Conservation (phyloP, 2,797 vertebrate species). For the Acanthornis magna region DNA sequence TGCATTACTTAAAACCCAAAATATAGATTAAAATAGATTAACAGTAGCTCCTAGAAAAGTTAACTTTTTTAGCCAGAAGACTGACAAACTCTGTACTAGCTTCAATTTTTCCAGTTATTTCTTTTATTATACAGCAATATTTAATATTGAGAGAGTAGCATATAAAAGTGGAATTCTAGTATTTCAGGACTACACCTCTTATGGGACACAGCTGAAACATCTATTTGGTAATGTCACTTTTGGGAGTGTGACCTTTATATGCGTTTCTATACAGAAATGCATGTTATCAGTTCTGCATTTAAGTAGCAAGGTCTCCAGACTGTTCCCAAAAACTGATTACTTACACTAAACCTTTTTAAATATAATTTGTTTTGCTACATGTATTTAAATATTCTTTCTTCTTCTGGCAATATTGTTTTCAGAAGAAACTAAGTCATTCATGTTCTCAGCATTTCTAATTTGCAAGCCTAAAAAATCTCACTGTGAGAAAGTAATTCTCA, state of each 20-base stretch:
- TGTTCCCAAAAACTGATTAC: neutral
- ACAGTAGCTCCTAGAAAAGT: neutral
- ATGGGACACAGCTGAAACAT: neutral
- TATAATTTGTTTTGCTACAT: neutral
- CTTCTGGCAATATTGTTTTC: neutral
- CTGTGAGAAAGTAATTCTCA: neutral
- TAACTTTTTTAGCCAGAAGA: neutral
- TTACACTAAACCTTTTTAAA: neutral
- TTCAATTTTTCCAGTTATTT: neutral
- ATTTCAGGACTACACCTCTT: neutral
- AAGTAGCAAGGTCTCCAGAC: neutral
- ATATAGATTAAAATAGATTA: neutral
- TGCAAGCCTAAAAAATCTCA: neutral
- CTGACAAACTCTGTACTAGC: neutral
- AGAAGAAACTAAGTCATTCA: slow-evolving; percentile 17
- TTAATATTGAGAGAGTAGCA: neutral
- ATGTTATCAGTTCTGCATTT: neutral
- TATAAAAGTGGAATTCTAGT: neutral
- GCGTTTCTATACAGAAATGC: neutral
- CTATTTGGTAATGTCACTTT: neutral
- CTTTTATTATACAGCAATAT: neutral
- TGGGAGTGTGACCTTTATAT: neutral
- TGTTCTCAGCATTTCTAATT: slow-evolving; percentile 19
- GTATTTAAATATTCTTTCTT: slow-evolving; percentile 1
- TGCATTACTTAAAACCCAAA: neutral